Percentiles rank a stretch among this genome's conserved stretches.
phyloP scores from a whole-genome alignment of 2,888 invertebrate genomes.

The Heteropelma amictum region DNA sequence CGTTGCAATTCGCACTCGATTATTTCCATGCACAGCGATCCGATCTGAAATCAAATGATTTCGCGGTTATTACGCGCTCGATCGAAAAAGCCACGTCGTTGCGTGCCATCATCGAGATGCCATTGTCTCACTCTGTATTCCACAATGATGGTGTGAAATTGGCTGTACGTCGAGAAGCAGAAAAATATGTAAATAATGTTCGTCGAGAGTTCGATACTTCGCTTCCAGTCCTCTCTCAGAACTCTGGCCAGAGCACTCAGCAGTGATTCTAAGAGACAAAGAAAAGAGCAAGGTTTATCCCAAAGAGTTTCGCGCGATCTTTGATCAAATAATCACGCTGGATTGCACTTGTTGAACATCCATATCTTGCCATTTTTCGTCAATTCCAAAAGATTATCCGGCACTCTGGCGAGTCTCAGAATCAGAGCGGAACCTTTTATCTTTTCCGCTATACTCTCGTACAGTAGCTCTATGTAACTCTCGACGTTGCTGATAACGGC shows the following conservation, averaged over 20 bases:
- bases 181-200: slow-evolving; percentile 98
- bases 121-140: slow-evolving; percentile 89
- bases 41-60: slow-evolving; percentile 82
- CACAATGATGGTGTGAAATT: slow-evolving; percentile 95
- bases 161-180: slow-evolving; percentile 96
- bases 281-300: too few relatives aligned
- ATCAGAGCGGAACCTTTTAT: slow-evolving; percentile 95
- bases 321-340: too few relatives aligned
- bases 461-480: slow-evolving; percentile 96
- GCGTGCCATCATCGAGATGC: background rate
- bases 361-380: slow-evolving; percentile 91
- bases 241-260: slow-evolving; percentile 97
- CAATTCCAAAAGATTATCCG: slow-evolving; percentile 95
- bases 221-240: slow-evolving; percentile 97
- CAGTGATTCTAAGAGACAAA: slow-evolving; percentile 89
- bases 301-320: too few relatives aligned
- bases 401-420: slow-evolving; percentile 93
- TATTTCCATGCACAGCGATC: slow-evolving; percentile 97
- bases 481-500: slow-evolving; percentile 91
- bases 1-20: slow-evolving; percentile 96
- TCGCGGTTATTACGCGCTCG: background rate
- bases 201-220: slow-evolving; percentile 96
- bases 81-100: background rate
- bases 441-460: slow-evolving; percentile 96
- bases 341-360: background rate